Evolutionary conservation across 2,113 vertebrate genomes (phyloP), one percentile per base, ranked within the genome.

Genomic region (Monopterus albus): DNA sequence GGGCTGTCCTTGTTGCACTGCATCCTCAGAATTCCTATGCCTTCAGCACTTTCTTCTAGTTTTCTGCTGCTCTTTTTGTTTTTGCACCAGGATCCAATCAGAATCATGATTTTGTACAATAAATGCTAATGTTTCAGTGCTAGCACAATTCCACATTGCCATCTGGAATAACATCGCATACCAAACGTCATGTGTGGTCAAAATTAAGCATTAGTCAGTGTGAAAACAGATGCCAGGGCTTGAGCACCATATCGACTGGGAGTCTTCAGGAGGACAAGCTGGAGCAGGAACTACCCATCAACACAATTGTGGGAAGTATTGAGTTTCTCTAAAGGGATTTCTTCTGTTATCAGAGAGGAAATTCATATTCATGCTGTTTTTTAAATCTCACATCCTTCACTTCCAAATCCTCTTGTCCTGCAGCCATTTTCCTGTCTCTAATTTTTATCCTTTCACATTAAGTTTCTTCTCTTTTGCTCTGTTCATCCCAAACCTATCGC

Each of bases 281-380:
- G 9, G 23, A 5, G 8, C n/a, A 63, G 35, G 3, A 55, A 61
- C 38, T 45, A 29, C n/a, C 35, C 43, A 51, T 25, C 5, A 17
- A 40, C 50, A 60, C 25, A 63, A 63, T 74, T 57, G 61, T 18
- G 25, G 29, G 28, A 60, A 66, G 28, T 18, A 58, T n/a, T n/a
- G 53, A 73, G 49, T 50, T 60, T 42, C 53, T 58, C 52, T 15
- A n/a, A 39, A 18, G 28, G 26, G 1, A 68, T 49, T 46, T 75
- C 31, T 21, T 71, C 38, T 43, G 28, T 35, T 43, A 46, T 64
- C 36, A 64, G 43, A 38, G 4, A 58, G 72, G 15, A 72, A 55
- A 58, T 26, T 61, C 38, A 42, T 31, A 59, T n/a, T 42, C 60
- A 40, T 10, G 0, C 26, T 17, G 29, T 2, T n/a, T n/a, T n/a